Conservation (phyloP, 2,888 invertebrate genomes). For the Lomographa bimaculata region DNA sequence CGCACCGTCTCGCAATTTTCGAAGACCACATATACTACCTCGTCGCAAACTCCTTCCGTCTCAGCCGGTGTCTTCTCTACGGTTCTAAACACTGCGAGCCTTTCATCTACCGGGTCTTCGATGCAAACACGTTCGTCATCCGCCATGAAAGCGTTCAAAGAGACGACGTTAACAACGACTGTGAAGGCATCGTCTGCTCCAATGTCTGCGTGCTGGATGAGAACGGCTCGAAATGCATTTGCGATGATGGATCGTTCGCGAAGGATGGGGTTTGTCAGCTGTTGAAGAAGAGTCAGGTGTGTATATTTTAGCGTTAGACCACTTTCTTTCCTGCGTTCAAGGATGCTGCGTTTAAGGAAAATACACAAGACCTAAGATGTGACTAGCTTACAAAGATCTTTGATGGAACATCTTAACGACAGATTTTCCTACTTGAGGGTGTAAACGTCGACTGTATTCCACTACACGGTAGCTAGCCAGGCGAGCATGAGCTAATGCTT, state of each 20-base stretch:
- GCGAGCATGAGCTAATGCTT: no score
- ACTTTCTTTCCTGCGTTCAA: no score
- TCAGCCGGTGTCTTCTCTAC: constrained; percentile 85
- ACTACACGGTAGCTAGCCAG: no score
- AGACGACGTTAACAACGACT: constrained; percentile 64
- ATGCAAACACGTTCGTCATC: constrained; percentile 55
- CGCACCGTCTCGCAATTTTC: constrained; percentile 87
- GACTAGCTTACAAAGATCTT: no score
- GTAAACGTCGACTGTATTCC: no score
- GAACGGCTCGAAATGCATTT: constrained; percentile 74
- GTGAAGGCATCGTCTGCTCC: constrained; percentile 74
- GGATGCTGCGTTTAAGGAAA: no score
- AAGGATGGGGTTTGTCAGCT: constrained; percentile 44
- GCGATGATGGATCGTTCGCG: constrained; percentile 70
- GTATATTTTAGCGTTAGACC: no score
- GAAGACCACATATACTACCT: constrained; percentile 91
- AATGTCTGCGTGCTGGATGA: constrained; percentile 84
- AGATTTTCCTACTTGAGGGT: no score
- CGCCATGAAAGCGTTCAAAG: constrained; percentile 58
- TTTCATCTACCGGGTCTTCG: constrained; percentile 64
- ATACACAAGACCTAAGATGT: no score
- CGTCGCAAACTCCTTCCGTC: constrained; percentile 75
- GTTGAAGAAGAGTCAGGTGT: constrained; percentile 43
- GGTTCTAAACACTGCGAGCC: constrained; percentile 74
- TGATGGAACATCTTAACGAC: no score